Evolutionary conservation across 2,113 vertebrate species (phyloP), one percentile per base, ranked within the genome.

Genomic region (Heloderma charlesbogerti): DNA sequence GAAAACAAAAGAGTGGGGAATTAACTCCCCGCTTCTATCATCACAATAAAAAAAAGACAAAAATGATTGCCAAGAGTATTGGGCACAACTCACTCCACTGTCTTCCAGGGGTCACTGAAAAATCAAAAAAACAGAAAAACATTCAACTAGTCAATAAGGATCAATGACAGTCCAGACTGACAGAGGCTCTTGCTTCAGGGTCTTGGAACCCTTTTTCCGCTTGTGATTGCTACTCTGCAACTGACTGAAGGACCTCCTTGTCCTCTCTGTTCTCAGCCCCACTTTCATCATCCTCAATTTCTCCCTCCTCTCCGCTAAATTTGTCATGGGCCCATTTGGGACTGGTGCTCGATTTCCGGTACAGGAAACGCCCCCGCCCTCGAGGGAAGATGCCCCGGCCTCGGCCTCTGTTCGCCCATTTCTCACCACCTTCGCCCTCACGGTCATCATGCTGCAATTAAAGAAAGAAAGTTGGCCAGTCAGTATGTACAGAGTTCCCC

Each of bases 281-380:
- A 2, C 95, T 97, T n/a, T 98, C 98, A 0, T 98, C 97, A 0
- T 98, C 98, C 69, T 98, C 97, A 1, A 97, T 97, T 87, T 98
- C 98, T 82, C 98, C 97, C 92, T 98, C 97, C 75, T 98, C 98
- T 51, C 97, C 97, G 51, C 98, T 98, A 96, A 99, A 99, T 93
- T 98, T 99, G 96, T 99, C 98, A 0, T 98, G 98, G 84, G 98
- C 97, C 99, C 99, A 99, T 85, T 98, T 98, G 95, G 98, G 97
- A 80, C 97, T 98, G 96, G 98, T 97, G 96, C 97, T 98, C 8
- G 98, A 98, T 92, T 99, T 99, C 29, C 98, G 98, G 94, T 99
- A 98, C 96, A 99, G 98, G 96, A 99, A 99, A 90, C 98, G 97
- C 10, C 98, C 98, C 80, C 98, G 97, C 4, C 98, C 98, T 0